These are phyloP conservation scores for Thecophora atra DNA, from an alignment of 2,888 invertebrate species.

Conservation along the genomic window DNA sequence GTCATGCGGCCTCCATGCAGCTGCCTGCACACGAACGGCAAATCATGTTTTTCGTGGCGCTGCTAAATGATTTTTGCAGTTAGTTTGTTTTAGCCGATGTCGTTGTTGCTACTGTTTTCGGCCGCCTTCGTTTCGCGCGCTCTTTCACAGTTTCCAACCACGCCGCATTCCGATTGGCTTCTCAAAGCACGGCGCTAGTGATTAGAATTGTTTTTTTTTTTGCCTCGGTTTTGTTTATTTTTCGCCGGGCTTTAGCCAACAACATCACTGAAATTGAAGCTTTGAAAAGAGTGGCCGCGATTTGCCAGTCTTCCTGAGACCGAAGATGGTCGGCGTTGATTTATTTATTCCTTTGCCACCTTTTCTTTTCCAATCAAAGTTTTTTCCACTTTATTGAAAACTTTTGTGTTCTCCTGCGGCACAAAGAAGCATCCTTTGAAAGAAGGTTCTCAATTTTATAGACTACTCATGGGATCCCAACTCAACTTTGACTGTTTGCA, in stretches of 20 bases:
- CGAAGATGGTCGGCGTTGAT: neutral
- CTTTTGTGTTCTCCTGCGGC: no score
- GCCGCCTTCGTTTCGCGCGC: no score
- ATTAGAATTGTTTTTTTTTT: neutral
- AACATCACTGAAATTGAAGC: no score
- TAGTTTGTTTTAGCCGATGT: slow-evolving; percentile 4
- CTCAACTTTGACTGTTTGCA: no score
- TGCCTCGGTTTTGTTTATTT: neutral
- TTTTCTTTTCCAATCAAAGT: neutral
- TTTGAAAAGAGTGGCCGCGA: neutral
- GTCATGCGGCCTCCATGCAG: neutral
- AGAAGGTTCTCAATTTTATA: no score
- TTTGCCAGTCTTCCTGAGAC: neutral
- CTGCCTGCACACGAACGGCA: slow-evolving; percentile 12
- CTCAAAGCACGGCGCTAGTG: no score
- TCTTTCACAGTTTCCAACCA: no score
- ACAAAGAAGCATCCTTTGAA: no score
- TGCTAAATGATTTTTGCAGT: slow-evolving; percentile 30
- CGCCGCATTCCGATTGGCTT: no score
- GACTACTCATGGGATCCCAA: no score
- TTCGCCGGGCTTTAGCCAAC: neutral
- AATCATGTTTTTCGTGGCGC: slow-evolving; percentile 22
- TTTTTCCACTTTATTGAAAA: neutral
- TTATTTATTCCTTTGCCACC: neutral
- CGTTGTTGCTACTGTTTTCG: neutral